Evolutionary conservation across 1,140 invertebrate species (phyloP), one percentile per base, ranked within the genome.

Genomic region (Hyphantria cunea): DNA sequence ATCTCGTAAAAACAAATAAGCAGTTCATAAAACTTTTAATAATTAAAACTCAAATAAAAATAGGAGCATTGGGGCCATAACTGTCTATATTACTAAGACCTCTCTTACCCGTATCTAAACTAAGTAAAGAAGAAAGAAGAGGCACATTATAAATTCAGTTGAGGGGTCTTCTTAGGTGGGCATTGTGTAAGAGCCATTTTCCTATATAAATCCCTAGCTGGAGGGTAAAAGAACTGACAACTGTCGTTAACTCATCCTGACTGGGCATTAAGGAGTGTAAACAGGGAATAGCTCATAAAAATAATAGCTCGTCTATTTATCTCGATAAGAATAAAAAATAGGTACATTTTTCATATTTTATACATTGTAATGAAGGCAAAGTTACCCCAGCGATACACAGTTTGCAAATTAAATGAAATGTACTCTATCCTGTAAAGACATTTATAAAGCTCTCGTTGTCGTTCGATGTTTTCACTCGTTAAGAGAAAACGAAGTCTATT

Each of bases 1-100:
- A 84, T 77, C 74, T 79, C 84, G 78, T 90, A 86, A 90, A 89
- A 90, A 82, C 71, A 82, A 88, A 88, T 88, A 86, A 84, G 82
- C 84, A 90, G 83, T 90, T 84, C 82, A 87, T 90, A 84, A 86
- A 88, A 90, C 79, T 90, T 88, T 90, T 82, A 87, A 86, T 87
- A 88, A 90, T 87, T 88, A 88, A 90, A 88, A 88, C 74, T 87
- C 77, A 69, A 86, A 86, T 88, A 85, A 89, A 87, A 88, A 84
- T 81, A 82, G 70, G 60, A 74, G 72, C 70, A 75, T 72, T 68
- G 62, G 70, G 80, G 67, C 50, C 52, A 72, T 48, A 69, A 67
- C 32, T 10, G 63, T 49, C 81, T 76, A 74, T 66, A 59, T n/a
- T 76, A 71, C 34, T 0, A 31, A 66, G 75, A 65, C 51, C 76